These are phyloP conservation scores for Apodemia mormo DNA, from an alignment of 2,888 invertebrate species.

Conservation along the genomic window DNA sequence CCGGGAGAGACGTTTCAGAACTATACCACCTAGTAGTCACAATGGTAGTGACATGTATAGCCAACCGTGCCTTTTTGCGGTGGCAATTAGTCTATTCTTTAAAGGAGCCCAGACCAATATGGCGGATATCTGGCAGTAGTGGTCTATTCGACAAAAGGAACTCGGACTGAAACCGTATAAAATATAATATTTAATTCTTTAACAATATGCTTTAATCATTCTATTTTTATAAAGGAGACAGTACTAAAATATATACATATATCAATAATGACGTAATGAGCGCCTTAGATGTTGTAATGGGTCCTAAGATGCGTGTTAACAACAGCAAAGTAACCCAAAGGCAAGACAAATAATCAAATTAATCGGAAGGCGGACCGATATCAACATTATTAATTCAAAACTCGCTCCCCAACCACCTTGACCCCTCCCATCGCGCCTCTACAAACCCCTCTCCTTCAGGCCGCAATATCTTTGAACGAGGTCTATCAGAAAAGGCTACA, in stretches of 20 bases:
- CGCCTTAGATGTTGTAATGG: conserved; percentile 3
- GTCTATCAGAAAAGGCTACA: conserved; percentile 49
- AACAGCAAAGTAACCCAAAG: conserved; percentile 42
- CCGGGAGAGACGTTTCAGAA: too few relatives aligned
- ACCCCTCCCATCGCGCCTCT: conserved; percentile 41
- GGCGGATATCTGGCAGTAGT: too few relatives aligned
- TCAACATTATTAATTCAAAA: conserved; percentile 81
- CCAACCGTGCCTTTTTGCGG: too few relatives aligned
- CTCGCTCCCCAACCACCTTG: conserved; percentile 51
- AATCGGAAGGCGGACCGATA: conserved; percentile 74
- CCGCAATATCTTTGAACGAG: conserved; percentile 58
- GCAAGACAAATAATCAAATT: conserved; percentile 77
- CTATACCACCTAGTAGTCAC: too few relatives aligned
- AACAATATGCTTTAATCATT: too few relatives aligned
- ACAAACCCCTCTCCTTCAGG: conserved; percentile 40
- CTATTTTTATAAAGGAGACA: too few relatives aligned
- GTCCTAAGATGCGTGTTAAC: conserved; percentile 17
- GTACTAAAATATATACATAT: neutral
- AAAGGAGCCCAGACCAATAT: too few relatives aligned
- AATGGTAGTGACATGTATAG: too few relatives aligned
- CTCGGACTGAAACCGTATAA: too few relatives aligned
- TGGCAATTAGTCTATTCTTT: too few relatives aligned
- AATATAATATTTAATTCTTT: too few relatives aligned
- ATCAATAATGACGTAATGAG: neutral
- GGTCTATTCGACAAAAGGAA: too few relatives aligned